These are phyloP conservation scores for Caenorhabditis brenneri DNA, from an alignment of 1,140 invertebrate species.

Conservation along the genomic window DNA sequence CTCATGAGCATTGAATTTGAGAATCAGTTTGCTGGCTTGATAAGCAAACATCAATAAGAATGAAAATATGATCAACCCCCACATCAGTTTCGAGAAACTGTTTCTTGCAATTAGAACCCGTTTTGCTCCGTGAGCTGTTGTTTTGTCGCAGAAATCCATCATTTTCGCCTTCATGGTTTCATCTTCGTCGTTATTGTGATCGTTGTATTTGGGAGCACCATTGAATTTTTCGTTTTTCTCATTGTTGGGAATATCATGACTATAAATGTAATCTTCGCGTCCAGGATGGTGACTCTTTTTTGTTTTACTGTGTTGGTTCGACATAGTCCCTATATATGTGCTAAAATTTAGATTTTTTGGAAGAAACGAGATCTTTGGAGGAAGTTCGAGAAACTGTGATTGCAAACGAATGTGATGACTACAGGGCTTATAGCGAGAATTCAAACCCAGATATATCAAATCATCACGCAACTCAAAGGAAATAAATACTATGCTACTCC, in stretches of 20 bases:
- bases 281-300: neutral
- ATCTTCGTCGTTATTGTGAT: neutral
- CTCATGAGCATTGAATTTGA: conserved; percentile 35
- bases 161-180: neutral
- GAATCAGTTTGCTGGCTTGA: conserved; percentile 22
- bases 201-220: neutral
- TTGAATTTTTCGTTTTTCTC: neutral
- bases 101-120: conserved; percentile 45
- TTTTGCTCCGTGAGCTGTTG: conserved; percentile 51
- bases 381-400: neutral
- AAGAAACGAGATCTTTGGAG: neutral
- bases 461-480: too few relatives aligned
- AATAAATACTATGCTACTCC: too few relatives aligned
- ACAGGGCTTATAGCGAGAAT: too few relatives aligned
- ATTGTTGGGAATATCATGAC: neutral
- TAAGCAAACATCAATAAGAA: conserved; percentile 13
- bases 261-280: conserved; percentile 39
- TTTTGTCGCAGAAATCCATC: conserved; percentile 44
- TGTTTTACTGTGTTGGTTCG: conserved; percentile 1
- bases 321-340: conserved; percentile 1
- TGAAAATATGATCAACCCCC: neutral
- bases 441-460: too few relatives aligned
- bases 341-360: neutral
- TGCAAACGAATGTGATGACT: too few relatives aligned
- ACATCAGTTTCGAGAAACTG: neutral